A percentile compares a stretch with the other conserved stretches of the same genome.
Evolutionary conservation across 2,797 vertebrate genomes (phyloP).

Genomic region (Ceryle rudis): DNA sequence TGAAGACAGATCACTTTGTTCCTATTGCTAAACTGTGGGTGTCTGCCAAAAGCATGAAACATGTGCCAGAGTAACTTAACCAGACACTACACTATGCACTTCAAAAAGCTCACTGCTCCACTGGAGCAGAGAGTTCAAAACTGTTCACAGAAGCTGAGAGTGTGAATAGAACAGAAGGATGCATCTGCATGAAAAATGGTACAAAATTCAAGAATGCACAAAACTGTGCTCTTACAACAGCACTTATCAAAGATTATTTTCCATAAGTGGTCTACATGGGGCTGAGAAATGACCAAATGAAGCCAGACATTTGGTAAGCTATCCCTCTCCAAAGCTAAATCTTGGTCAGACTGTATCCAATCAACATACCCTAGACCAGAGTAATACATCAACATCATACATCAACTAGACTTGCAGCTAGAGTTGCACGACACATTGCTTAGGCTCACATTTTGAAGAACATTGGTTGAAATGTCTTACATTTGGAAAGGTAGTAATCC

Average conservation of each 20-base stretch:
- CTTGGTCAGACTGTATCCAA: neutral
- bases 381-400: too few species aligned
- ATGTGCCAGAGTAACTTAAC: conserved; percentile 25
- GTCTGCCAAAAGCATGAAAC: conserved; percentile 41
- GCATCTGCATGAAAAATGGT: neutral
- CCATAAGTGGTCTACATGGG: neutral
- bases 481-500: neutral
- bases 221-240: neutral
- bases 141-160: conserved; percentile 6
- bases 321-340: neutral
- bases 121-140: conserved; percentile 12
- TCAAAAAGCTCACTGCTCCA: conserved; percentile 16
- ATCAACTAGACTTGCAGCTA: neutral
- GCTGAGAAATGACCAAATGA: neutral
- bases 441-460: neutral
- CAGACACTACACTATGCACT: neutral
- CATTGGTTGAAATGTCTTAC: neutral
- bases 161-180: neutral
- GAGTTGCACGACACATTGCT: neutral
- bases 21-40: conserved; percentile 19
- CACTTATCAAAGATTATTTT: neutral
- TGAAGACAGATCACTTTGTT: conserved; percentile 59
- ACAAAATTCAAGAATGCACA: neutral
- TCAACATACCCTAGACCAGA: too few species aligned
- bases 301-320: neutral